A percentile compares a stretch with the other conserved stretches of the same genome.
These are phyloP conservation scores for Coreoperca whiteheadi DNA, from an alignment of 2,113 vertebrate species.

Conservation along the genomic window DNA sequence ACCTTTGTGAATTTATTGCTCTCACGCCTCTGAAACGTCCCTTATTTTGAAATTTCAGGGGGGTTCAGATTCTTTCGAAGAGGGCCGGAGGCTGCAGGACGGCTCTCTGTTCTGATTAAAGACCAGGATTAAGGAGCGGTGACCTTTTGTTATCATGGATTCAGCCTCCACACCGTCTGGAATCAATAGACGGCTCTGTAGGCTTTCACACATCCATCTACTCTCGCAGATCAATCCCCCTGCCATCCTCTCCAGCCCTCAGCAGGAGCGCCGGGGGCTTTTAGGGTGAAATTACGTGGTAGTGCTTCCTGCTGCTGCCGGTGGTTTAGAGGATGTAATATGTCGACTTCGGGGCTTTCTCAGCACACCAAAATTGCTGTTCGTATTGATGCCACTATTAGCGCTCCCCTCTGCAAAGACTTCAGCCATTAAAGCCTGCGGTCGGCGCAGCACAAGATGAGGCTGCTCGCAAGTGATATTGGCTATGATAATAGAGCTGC, in stretches of 20 bases:
- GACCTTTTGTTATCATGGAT: conserved; percentile 58
- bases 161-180: conserved; percentile 45
- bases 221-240: conserved; percentile 71
- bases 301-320: conserved; percentile 51
- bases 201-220: conserved; percentile 66
- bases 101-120: conserved; percentile 58
- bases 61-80: conserved; percentile 6
- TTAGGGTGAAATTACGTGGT: conserved; percentile 62
- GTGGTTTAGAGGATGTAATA: conserved; percentile 59
- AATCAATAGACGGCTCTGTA: conserved; percentile 61
- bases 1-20: background rate
- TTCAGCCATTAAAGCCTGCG: conserved; percentile 64
- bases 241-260: conserved; percentile 61
- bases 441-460: conserved; percentile 36
- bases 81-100: conserved; percentile 15
- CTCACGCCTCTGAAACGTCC: background rate
- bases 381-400: conserved; percentile 58
- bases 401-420: conserved; percentile 57
- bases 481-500: conserved; percentile 79
- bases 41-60: conserved; percentile 9
- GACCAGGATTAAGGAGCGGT: conserved; percentile 52
- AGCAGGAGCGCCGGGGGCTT: conserved; percentile 61
- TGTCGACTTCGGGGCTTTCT: conserved; percentile 69
- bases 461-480: conserved; percentile 46
- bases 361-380: conserved; percentile 59